Conservation (phyloP, 2,797 vertebrate genomes). For the Neosalanx taihuensis region DNA sequence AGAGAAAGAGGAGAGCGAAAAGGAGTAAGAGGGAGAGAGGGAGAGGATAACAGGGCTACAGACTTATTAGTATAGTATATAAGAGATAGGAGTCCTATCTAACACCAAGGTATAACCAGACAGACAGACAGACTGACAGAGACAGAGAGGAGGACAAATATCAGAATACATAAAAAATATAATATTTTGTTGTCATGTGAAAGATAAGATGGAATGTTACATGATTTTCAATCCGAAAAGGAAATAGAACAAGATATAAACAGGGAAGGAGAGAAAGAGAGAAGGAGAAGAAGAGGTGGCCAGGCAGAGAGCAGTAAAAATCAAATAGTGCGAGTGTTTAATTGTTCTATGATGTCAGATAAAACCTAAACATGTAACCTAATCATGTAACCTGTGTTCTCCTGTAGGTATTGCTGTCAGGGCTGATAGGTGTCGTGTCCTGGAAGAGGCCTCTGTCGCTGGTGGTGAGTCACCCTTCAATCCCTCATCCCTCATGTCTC, state of each 20-base stretch:
- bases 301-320: too few relatives aligned
- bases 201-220: too few relatives aligned
- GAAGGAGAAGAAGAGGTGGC: too few relatives aligned
- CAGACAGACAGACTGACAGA: neutral
- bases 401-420: constrained; percentile 92
- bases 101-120: neutral
- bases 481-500: neutral
- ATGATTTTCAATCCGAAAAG: too few relatives aligned
- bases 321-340: too few relatives aligned
- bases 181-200: too few relatives aligned
- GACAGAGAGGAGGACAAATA: neutral
- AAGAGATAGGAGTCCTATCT: constrained; percentile 59
- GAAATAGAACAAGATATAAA: too few relatives aligned
- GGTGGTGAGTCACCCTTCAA: constrained; percentile 83
- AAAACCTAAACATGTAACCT: neutral
- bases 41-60: constrained; percentile 17
- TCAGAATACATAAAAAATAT: neutral
- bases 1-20: constrained; percentile 36
- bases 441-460: constrained; percentile 98
- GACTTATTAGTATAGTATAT: too few relatives aligned
- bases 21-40: constrained; percentile 6
- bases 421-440: constrained; percentile 95
- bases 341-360: too few relatives aligned
- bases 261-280: too few relatives aligned
- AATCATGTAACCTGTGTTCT: constrained; percentile 10